Evolutionary conservation across 1,140 invertebrate species (phyloP).

Genomic region (Luehdorfia chinensis): DNA sequence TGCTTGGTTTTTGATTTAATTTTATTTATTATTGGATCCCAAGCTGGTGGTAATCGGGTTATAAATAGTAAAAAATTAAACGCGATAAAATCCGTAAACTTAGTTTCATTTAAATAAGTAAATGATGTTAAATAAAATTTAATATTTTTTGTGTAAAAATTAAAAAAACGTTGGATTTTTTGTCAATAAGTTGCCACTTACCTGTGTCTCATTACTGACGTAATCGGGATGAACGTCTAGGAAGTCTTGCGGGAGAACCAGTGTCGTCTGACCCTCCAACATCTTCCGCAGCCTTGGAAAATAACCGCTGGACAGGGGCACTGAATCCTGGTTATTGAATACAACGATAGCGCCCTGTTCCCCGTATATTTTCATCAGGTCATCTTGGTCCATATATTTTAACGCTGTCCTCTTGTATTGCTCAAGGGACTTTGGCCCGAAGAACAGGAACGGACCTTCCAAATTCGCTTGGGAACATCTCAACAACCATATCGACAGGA

Average conservation of each 20-base stretch:
- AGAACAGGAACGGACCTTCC: slow-evolving; percentile 78
- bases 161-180: too few species aligned
- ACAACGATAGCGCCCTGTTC: slow-evolving; percentile 69
- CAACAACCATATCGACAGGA: slow-evolving; percentile 19
- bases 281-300: slow-evolving; percentile 69
- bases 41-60: too few species aligned
- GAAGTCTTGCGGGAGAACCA: slow-evolving; percentile 76
- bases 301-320: slow-evolving; percentile 59
- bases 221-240: slow-evolving; percentile 77
- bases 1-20: too few species aligned
- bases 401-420: slow-evolving; percentile 70
- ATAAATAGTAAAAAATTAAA: too few species aligned
- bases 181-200: too few species aligned
- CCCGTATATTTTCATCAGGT: slow-evolving; percentile 65
- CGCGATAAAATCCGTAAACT: too few species aligned
- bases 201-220: slow-evolving; percentile 75
- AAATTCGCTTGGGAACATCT: slow-evolving; percentile 45
- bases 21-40: too few species aligned
- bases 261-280: slow-evolving; percentile 63
- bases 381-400: slow-evolving; percentile 65
- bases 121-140: too few species aligned
- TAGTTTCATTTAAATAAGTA: too few species aligned
- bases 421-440: slow-evolving; percentile 73
- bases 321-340: slow-evolving; percentile 71
- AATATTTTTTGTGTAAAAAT: too few species aligned